phyloP scores from a whole-genome alignment of 2,113 vertebrate genomes.

The Psettodes erumei region DNA sequence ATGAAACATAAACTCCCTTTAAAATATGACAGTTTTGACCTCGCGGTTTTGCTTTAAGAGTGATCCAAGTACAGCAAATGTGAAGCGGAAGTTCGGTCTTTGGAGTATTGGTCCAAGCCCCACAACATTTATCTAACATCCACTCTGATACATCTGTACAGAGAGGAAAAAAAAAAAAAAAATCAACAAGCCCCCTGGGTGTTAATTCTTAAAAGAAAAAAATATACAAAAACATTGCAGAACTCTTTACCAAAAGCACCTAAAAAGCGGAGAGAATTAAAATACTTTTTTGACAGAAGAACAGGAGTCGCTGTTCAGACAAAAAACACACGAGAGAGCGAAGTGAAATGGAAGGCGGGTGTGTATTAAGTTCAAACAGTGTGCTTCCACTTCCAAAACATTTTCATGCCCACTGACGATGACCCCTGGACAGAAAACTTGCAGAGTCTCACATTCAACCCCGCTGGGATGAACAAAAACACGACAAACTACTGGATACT shows the following conservation, averaged over 20 bases:
- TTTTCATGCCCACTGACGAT: conserved; percentile 55
- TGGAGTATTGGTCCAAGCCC: conserved; percentile 71
- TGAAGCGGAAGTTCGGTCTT: conserved; percentile 62
- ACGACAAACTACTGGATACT: conserved; percentile 55
- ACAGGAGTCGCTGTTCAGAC: conserved; percentile 36
- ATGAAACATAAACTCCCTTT: conserved; percentile 57
- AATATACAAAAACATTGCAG: conserved; percentile 47
- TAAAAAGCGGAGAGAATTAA: conserved; percentile 73
- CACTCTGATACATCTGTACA: conserved; percentile 70
- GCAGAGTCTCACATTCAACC: conserved; percentile 38
- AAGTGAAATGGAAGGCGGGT: conserved; percentile 61
- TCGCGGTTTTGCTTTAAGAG: conserved; percentile 52
- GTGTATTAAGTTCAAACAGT: conserved; percentile 54
- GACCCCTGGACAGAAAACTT: conserved; percentile 46
- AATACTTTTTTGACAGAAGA: conserved; percentile 56
- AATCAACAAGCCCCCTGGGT: conserved; percentile 42
- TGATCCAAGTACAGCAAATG: conserved; percentile 55
- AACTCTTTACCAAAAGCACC: conserved; percentile 60
- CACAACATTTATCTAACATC: conserved; percentile 67
- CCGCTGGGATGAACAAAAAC: conserved; percentile 49
- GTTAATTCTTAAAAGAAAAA: conserved; percentile 59
- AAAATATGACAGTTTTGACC: conserved; percentile 49
- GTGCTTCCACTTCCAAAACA: conserved; percentile 56
- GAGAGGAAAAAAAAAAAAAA: conserved; percentile 5
- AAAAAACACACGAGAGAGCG: conserved; percentile 27